These are phyloP conservation scores for Chaetodon trifascialis DNA, from an alignment of 2,113 vertebrate species.

Conservation along the genomic window DNA sequence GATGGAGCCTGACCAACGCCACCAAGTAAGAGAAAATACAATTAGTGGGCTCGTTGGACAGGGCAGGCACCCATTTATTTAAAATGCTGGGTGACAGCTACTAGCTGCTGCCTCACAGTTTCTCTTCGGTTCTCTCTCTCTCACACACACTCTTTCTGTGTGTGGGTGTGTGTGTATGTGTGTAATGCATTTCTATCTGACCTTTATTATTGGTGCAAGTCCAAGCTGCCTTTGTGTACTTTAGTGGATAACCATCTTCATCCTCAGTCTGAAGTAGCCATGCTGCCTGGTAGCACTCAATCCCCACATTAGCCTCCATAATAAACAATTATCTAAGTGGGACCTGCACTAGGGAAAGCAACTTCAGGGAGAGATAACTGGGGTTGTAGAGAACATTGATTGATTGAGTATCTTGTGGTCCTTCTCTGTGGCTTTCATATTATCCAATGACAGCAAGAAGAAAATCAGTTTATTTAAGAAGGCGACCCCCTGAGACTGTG, in stretches of 20 bases:
- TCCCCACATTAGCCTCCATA: conserved; percentile 73
- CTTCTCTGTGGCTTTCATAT: conserved; percentile 65
- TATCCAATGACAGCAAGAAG: conserved; percentile 71
- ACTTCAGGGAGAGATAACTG: conserved; percentile 66
- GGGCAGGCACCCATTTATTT: conserved; percentile 83
- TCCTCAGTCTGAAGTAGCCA: conserved; percentile 57
- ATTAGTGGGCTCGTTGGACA: conserved; percentile 85
- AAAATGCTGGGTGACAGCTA: conserved; percentile 78
- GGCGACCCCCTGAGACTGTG: conserved; percentile 51
- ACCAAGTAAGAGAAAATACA: conserved; percentile 84
- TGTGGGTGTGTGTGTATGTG: neutral
- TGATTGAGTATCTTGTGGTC: conserved; percentile 73
- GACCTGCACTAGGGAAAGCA: conserved; percentile 44
- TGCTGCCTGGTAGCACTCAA: conserved; percentile 53
- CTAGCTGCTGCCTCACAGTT: conserved; percentile 48
- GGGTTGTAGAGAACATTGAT: conserved; percentile 64
- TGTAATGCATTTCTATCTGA: conserved; percentile 64
- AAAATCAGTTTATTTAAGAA: conserved; percentile 80
- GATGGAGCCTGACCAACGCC: conserved; percentile 83
- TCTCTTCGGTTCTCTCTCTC: conserved; percentile 13
- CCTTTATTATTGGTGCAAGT: conserved; percentile 68
- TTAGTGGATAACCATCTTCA: conserved; percentile 68
- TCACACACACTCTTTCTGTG: neutral
- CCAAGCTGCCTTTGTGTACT: conserved; percentile 53
- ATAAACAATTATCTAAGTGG: conserved; percentile 83